Conservation (phyloP, 2,113 vertebrate genomes). For the Rutilus rutilus region DNA sequence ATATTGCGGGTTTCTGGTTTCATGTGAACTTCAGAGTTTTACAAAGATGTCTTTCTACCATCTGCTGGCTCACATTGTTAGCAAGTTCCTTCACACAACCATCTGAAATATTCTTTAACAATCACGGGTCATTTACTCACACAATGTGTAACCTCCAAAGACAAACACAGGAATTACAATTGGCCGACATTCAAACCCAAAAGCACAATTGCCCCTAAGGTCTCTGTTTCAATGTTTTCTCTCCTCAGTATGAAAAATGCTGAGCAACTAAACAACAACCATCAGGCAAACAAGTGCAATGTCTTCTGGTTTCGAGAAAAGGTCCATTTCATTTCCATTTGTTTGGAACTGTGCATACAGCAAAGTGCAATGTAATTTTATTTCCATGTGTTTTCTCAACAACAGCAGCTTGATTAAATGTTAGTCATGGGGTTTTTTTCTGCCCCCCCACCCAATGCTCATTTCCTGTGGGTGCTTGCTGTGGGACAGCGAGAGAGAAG, state of each 20-base stretch:
- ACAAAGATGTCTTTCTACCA: slow-evolving; percentile 57
- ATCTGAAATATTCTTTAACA: slow-evolving; percentile 54
- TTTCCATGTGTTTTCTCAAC: slow-evolving; percentile 53
- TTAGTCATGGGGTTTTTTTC: slow-evolving; percentile 66
- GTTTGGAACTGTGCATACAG: not conserved
- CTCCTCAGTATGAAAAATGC: not conserved
- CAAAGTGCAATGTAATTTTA: slow-evolving; percentile 59
- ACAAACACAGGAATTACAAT: slow-evolving; percentile 61
- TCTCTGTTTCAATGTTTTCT: slow-evolving; percentile 12
- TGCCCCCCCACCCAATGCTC: slow-evolving; percentile 69
- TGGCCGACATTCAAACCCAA: slow-evolving; percentile 39
- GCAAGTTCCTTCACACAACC: slow-evolving; percentile 54
- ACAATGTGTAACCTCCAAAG: slow-evolving; percentile 42
- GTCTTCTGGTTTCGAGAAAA: slow-evolving; percentile 11
- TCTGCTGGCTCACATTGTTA: slow-evolving; percentile 59
- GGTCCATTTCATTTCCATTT: slow-evolving; percentile 33
- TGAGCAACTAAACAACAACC: slow-evolving; percentile 6
- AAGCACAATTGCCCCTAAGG: slow-evolving; percentile 18
- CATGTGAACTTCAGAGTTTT: slow-evolving; percentile 49
- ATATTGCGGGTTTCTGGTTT: slow-evolving; percentile 45
- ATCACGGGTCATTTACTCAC: slow-evolving; percentile 54
- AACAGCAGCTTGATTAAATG: slow-evolving; percentile 57
- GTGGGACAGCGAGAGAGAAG: slow-evolving; percentile 33
- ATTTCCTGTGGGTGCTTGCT: slow-evolving; percentile 71
- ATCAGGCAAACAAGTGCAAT: slow-evolving; percentile 20